Conservation (phyloP, 2,797 vertebrate genomes). For the Manis pentadactyla region DNA sequence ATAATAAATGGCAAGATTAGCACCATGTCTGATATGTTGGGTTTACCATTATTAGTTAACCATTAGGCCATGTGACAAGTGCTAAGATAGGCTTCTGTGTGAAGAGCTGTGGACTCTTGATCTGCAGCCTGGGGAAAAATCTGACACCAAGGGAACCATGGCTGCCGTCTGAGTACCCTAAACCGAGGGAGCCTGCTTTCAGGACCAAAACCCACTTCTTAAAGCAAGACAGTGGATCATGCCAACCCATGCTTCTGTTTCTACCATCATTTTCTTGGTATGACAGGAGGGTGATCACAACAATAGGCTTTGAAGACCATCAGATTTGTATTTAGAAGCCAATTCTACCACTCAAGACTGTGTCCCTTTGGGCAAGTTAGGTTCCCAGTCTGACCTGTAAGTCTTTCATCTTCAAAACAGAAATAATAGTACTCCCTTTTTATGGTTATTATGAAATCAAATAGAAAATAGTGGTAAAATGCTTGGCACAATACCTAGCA, state of each 20-base stretch:
- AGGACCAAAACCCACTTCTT: not conserved
- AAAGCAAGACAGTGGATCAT: not conserved
- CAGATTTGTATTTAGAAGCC: not conserved
- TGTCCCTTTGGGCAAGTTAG: not conserved
- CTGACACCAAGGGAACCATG: not conserved
- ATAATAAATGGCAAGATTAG: not conserved
- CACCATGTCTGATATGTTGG: not conserved
- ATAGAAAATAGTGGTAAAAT: not conserved
- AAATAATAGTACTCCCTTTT: not conserved
- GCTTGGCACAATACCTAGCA: not conserved
- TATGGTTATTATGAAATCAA: slow-evolving; percentile 8
- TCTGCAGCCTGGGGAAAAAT: not conserved
- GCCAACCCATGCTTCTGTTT: not conserved
- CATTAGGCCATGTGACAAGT: not conserved
- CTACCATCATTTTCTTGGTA: not conserved
- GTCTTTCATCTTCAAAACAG: slow-evolving; percentile 36
- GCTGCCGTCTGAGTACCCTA: not conserved
- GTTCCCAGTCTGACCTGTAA: not conserved
- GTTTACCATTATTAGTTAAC: not conserved
- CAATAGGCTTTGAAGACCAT: not conserved
- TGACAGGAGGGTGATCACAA: not conserved
- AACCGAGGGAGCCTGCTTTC: not conserved
- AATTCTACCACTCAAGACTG: not conserved
- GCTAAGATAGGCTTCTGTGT: not conserved
- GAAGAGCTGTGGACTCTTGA: not conserved